Base-by-base conservation (phyloP, 1,140 invertebrate genomes). In the Harpegnathos saltator region DNA sequence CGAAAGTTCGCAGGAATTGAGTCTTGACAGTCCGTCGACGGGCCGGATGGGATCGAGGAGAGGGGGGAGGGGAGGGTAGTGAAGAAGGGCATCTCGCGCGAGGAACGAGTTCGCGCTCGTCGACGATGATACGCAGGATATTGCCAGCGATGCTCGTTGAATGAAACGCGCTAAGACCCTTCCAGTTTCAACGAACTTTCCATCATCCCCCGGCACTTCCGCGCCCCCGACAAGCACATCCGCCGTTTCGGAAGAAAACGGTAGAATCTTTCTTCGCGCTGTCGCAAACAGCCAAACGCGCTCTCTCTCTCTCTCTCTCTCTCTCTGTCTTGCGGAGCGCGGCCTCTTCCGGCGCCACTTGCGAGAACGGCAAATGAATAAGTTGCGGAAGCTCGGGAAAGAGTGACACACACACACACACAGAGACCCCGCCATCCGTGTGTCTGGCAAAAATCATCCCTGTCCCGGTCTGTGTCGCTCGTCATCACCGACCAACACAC, bases 71-170 rank as follows among this genome's bases (percentile, higher is more conserved):
- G n/a, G n/a, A n/a, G n/a, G n/a, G n/a, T n/a, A n/a, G n/a, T n/a
- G n/a, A n/a, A n/a, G 52, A 26, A 54, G 22, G 33, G 33, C 58
- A 44, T 3, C n/a, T n/a, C 22, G 50, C 24, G 50, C 24, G 11
- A 66, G 71, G 58, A 82, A 88, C 44, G 82, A 85, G 82, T 87
- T 87, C 78, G 72, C 38, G 61, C 68, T 86, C 81, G 56, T 74
- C 54, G 69, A 22, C 56, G 72, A 88, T 87, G 85, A 87, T 83
- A 74, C 56, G 81, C 65, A 74, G 82, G 75, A 84, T 81, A 75
- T 75, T 63, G 54, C 38, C 65, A 72, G 68, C 68, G 24, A 24
- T 82, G 52, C 54, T 87, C 71, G 85, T 88, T 78, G 78, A 61
- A 81, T 69, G 69, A 73, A 80, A 80, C 33, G 33, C 54, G 69